These are phyloP conservation scores for Priapulus caudatus DNA, from an alignment of 2,888 invertebrate species.

Conservation along the genomic window DNA sequence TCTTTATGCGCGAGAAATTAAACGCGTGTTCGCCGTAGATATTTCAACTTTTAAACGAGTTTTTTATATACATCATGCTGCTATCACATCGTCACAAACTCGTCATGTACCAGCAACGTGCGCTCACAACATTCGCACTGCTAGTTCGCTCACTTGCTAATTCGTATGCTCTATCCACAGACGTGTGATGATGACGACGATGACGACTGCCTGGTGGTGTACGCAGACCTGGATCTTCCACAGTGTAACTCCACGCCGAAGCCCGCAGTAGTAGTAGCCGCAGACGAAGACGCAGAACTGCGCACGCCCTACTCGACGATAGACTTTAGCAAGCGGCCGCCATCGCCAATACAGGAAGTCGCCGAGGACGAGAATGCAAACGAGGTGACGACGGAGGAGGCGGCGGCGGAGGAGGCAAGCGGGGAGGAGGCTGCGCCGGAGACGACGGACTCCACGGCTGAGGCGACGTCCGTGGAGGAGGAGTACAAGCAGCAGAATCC, in stretches of 20 bases:
- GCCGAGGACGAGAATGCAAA: neutral
- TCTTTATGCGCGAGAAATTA: no score
- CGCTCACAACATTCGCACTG: no score
- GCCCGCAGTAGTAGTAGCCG: neutral
- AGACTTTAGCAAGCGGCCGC: neutral
- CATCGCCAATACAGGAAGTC: neutral
- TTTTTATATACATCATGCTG: no score
- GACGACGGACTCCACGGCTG: neutral
- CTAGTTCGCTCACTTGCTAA: no score
- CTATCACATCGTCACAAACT: no score
- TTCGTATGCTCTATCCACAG: no score
- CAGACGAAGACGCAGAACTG: neutral
- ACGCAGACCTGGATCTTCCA: conserved; percentile 3
- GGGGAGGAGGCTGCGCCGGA: neutral
- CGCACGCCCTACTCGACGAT: neutral
- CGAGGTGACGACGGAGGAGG: neutral
- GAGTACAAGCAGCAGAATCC: conserved; percentile 1
- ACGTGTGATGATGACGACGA: conserved; percentile 3
- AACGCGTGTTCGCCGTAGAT: no score
- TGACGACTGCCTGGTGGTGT: neutral
- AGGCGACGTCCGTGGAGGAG: neutral
- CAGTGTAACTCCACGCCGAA: conserved; percentile 3
- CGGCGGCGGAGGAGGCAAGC: neutral
- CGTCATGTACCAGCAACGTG: no score
- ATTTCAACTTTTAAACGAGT: no score